A percentile compares a stretch with the other conserved stretches of the same genome.
phyloP scores from a whole-genome alignment of 1,140 invertebrate genomes.

The Tribolium madens region DNA sequence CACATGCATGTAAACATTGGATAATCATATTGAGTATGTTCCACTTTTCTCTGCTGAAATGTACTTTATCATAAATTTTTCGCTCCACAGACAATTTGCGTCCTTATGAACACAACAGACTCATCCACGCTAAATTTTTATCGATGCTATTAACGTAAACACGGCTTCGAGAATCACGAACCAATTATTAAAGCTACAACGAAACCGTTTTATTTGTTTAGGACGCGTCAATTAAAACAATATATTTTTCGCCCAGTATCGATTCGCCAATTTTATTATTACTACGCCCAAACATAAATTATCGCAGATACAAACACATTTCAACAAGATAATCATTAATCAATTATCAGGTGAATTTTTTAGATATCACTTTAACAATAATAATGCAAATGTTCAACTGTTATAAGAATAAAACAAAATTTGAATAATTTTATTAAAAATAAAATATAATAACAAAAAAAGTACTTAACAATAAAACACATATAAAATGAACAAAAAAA shows the following conservation, averaged over 20 bases:
- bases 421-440: no score
- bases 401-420: no score
- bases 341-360: background rate
- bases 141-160: conserved; percentile 16
- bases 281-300: conserved; percentile 12
- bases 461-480: no score
- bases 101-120: background rate
- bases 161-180: conserved; percentile 36
- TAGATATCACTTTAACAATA: no score
- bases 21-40: conserved; percentile 45
- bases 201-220: conserved; percentile 35
- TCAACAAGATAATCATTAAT: background rate
- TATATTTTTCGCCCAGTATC: conserved; percentile 12
- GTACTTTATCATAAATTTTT: conserved; percentile 28
- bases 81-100: conserved; percentile 3
- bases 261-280: background rate
- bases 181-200: conserved; percentile 23
- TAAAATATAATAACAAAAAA: no score
- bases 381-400: no score
- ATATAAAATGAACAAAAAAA: no score
- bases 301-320: background rate
- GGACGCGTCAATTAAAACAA: conserved; percentile 12
- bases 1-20: conserved; percentile 50
- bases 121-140: conserved; percentile 13
- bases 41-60: conserved; percentile 34